Percentiles rank a stretch among this genome's conserved stretches.
Evolutionary conservation across 2,888 invertebrate species (phyloP).

Genomic region (Micoletzkya japonica): DNA sequence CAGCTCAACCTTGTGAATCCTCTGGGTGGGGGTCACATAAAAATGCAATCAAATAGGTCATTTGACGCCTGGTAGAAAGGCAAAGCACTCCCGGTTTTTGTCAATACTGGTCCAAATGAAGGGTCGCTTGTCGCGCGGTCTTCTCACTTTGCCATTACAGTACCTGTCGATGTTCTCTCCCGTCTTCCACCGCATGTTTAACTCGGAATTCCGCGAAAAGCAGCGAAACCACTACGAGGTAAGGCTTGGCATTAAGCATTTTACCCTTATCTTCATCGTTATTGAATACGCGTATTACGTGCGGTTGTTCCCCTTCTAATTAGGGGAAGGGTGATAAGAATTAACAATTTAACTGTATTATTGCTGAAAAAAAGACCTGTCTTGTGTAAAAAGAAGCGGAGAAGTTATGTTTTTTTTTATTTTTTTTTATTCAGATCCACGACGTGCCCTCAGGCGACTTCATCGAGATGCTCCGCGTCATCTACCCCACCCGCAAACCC

Average conservation of each 20-base stretch:
- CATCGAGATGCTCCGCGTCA: slow-evolving; percentile 24
- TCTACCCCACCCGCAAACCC: slow-evolving; percentile 19
- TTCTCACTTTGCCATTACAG: too few species aligned
- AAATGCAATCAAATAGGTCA: too few species aligned
- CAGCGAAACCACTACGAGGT: slow-evolving; percentile 14
- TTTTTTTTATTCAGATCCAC: not conserved
- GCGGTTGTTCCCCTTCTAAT: not conserved
- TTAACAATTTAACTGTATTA: too few species aligned
- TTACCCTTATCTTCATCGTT: not conserved
- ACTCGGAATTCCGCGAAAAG: slow-evolving; percentile 11
- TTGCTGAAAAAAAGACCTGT: too few species aligned
- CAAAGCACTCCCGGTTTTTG: too few species aligned
- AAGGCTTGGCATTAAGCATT: not conserved
- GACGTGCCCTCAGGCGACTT: slow-evolving; percentile 17
- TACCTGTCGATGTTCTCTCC: slow-evolving; percentile 29
- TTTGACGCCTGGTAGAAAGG: too few species aligned
- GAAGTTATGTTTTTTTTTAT: not conserved
- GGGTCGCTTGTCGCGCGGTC: too few species aligned
- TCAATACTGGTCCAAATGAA: too few species aligned
- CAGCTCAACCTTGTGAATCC: too few species aligned
- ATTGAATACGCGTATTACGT: not conserved
- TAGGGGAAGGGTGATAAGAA: too few species aligned
- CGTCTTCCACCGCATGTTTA: slow-evolving; percentile 28
- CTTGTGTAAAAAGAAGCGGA: too few species aligned
- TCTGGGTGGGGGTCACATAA: too few species aligned